Base-by-base conservation (phyloP, 2,797 vertebrate species). In the Mallotus villosus region DNA sequence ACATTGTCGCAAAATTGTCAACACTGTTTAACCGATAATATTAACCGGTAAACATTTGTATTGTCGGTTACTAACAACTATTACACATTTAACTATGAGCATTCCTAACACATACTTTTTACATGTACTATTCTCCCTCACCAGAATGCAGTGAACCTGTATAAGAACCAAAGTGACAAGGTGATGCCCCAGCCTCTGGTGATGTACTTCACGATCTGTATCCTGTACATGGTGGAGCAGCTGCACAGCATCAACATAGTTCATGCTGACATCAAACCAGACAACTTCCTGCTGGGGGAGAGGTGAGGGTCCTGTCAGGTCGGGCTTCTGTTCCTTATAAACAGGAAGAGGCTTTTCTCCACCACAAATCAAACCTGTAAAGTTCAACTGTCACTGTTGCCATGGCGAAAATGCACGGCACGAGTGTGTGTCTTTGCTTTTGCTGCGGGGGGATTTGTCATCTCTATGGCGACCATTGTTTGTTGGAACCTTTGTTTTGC, bases 211-310 rank as follows among this genome's bases (percentile, higher is more conserved):
- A 81, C 94, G 11, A 29, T 93, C 74, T 95, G 95, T 66, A 95
- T 99, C 83, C 93, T 99, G 27, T 82, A 91, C 74, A 96, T 94
- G 89, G 88, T 99, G 65, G 95, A 99, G 80, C 92, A 92, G 85
- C 89, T 99, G 24, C 97, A 99, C 74, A 19, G 46, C 73, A 84
- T 91, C 69, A 72, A 70, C 24, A 87, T 99, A 79, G 81, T 99
- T 84, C 97, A 99, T 2, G 97, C 95, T 4, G 97, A 99, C 89
- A 89, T 99, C 85, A 99, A 99, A 29, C 97, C 97, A 0, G 97
- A 99, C 90, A 99, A 99, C 74, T 96, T 99, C 89, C 85, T 97
- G 60, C 88, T 99, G 11, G 95, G 95, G 24, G 92, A 95, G 80
- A 94, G 93, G 97, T 93, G 81, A 22, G 21, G 37, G 7, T 49